A percentile compares a stretch with the other conserved stretches of the same genome.
phyloP scores from a whole-genome alignment of 2,888 invertebrate species.

The Brachyptera risi region DNA sequence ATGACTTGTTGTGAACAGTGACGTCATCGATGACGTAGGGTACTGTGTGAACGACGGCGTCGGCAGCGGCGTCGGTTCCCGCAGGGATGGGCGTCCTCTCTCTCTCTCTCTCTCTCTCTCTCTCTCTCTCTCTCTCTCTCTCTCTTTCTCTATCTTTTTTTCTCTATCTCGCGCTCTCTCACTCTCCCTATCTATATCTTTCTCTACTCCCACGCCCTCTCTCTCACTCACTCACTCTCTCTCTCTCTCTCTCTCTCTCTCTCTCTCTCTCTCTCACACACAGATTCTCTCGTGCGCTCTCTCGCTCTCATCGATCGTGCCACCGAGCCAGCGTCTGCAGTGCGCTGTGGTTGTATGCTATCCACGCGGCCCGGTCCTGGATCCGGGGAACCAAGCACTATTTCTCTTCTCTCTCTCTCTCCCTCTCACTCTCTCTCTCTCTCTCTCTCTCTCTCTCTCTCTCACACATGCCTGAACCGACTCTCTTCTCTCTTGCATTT shows the following conservation, averaged over 20 bases:
- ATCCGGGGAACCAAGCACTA: too few species aligned
- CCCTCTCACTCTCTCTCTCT: too few species aligned
- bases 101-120: background rate
- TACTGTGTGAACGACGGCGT: background rate
- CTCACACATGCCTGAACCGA: too few species aligned
- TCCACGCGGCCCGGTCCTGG: too few species aligned
- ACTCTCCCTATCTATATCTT: too few species aligned
- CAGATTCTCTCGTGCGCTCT: background rate
- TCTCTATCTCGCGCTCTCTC: too few species aligned
- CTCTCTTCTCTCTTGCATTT: too few species aligned
- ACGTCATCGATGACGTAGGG: slow-evolving; percentile 13
- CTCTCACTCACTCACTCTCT: background rate
- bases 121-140: background rate
- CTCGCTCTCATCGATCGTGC: background rate
- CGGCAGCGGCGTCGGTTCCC: background rate
- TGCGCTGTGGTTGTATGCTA: too few species aligned
- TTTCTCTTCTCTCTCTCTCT: too few species aligned
- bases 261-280: background rate
- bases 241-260: background rate
- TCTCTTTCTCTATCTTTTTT: too few species aligned
- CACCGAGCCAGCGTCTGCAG: too few species aligned
- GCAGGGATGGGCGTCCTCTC: slow-evolving; percentile 7
- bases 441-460: too few species aligned
- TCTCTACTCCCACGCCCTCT: background rate
- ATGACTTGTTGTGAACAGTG: background rate